A percentile compares a stretch with the other conserved stretches of the same genome.
These are phyloP conservation scores for Adelognathus sp. DNA, from an alignment of 2,888 invertebrate species.

Conservation along the genomic window DNA sequence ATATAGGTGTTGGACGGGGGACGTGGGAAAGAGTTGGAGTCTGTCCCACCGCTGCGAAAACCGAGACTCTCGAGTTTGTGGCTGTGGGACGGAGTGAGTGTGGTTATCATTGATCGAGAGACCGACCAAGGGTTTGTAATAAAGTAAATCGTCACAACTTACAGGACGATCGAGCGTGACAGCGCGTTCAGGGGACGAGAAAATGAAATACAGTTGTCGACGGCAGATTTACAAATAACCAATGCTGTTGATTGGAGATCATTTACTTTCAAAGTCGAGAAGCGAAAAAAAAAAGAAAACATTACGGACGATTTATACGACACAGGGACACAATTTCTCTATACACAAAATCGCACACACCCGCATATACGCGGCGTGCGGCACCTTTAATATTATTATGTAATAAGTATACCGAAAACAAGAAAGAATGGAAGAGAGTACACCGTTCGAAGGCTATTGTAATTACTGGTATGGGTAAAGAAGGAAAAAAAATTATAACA, in stretches of 20 bases:
- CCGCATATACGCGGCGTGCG: slow-evolving; percentile 8
- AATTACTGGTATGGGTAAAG: slow-evolving; percentile 62
- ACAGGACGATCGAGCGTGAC: slow-evolving; percentile 40
- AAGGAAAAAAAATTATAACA: slow-evolving; percentile 12
- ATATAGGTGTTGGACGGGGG: slow-evolving; percentile 37
- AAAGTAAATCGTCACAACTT: slow-evolving; percentile 29
- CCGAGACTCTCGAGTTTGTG: slow-evolving; percentile 12
- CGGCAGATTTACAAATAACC: slow-evolving; percentile 58
- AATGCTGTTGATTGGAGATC: slow-evolving; percentile 63
- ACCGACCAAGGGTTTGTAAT: not conserved
- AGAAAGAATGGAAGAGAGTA: slow-evolving; percentile 43
- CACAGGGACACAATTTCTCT: slow-evolving; percentile 49
- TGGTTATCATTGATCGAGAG: not conserved
- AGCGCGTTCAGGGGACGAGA: slow-evolving; percentile 13
- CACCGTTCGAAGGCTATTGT: slow-evolving; percentile 36
- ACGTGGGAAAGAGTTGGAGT: slow-evolving; percentile 12
- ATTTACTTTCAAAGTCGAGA: slow-evolving; percentile 51
- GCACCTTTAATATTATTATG: slow-evolving; percentile 54
- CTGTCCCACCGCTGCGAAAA: slow-evolving; percentile 27
- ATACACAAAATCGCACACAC: slow-evolving; percentile 26
- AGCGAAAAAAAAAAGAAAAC: slow-evolving; percentile 27
- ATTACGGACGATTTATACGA: slow-evolving; percentile 47
- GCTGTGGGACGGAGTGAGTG: not conserved
- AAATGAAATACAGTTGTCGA: slow-evolving; percentile 34
- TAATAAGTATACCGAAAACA: slow-evolving; percentile 67